phyloP scores from a whole-genome alignment of 2,113 vertebrate genomes.

The Macrotis lagotis region DNA sequence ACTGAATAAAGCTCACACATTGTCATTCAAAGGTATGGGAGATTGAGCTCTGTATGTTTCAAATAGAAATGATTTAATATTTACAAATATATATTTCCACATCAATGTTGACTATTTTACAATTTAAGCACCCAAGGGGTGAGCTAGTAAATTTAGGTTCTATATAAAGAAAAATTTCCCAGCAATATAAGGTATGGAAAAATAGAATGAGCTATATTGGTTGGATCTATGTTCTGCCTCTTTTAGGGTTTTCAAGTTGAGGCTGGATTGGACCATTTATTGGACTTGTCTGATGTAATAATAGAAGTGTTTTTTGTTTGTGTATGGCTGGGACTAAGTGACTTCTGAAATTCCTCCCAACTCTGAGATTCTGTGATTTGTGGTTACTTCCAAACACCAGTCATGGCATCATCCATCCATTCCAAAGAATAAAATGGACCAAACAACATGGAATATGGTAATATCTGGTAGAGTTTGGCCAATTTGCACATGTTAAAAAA shows the following conservation, averaged over 20 bases:
- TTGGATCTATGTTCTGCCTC: background rate
- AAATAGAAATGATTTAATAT: background rate
- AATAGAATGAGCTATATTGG: background rate
- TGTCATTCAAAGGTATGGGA: background rate
- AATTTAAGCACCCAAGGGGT: background rate
- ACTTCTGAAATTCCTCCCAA: background rate
- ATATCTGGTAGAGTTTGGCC: background rate
- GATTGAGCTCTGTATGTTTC: background rate
- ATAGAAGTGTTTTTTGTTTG: background rate
- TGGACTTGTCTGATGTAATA: background rate
- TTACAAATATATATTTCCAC: conserved; percentile 5
- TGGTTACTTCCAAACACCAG: background rate
- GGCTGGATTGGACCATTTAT: background rate
- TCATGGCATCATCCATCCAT: background rate
- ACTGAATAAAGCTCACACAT: background rate
- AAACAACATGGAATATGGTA: background rate
- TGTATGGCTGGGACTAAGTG: background rate
- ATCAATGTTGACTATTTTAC: background rate
- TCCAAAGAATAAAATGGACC: background rate
- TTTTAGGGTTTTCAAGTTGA: background rate
- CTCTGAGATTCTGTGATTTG: background rate
- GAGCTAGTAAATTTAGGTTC: background rate
- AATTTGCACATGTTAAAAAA: background rate
- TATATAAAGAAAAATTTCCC: background rate
- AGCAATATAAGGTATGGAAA: background rate